These are phyloP conservation scores for Tolypeutes matacus DNA, from an alignment of 2,797 vertebrate genomes.

Conservation along the genomic window DNA sequence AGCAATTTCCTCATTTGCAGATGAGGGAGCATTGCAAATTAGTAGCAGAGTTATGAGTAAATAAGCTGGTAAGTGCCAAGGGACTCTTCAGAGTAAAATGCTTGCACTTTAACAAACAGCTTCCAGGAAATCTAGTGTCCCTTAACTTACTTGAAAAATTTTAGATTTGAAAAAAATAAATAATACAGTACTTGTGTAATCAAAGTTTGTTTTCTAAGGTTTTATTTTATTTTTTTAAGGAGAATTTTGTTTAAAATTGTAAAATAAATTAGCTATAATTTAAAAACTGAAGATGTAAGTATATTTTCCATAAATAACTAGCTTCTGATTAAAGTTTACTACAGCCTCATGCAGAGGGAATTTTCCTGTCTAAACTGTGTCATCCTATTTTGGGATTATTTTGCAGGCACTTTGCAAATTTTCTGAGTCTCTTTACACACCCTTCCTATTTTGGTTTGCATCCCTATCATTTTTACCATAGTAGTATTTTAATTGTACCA, in stretches of 20 bases:
- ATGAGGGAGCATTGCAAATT: background rate
- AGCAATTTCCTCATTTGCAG: background rate
- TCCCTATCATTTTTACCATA: constrained; percentile 69
- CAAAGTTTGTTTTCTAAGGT: constrained; percentile 35
- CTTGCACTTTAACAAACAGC: background rate
- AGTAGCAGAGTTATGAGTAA: background rate
- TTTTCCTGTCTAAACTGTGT: constrained; percentile 42
- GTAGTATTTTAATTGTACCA: constrained; percentile 68
- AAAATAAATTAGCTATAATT: background rate
- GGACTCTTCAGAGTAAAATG: constrained; percentile 1
- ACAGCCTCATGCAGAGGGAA: background rate
- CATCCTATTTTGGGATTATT: constrained; percentile 42
- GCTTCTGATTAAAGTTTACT: constrained; percentile 8
- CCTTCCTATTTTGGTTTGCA: constrained; percentile 69
- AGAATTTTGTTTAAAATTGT: constrained; percentile 41
- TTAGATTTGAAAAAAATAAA: constrained; percentile 59
- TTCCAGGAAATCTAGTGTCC: background rate
- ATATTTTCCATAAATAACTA: background rate
- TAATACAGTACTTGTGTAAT: background rate
- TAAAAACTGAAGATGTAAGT: background rate
- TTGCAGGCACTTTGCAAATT: constrained; percentile 17
- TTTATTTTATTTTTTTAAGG: constrained; percentile 25
- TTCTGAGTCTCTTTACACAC: constrained; percentile 54
- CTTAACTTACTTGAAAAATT: background rate
- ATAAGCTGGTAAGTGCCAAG: background rate